Percentiles rank a stretch among this genome's conserved stretches.
Conservation (phyloP, 64 coral and sea anemone species). For the Montipora efflorescens region DNA sequence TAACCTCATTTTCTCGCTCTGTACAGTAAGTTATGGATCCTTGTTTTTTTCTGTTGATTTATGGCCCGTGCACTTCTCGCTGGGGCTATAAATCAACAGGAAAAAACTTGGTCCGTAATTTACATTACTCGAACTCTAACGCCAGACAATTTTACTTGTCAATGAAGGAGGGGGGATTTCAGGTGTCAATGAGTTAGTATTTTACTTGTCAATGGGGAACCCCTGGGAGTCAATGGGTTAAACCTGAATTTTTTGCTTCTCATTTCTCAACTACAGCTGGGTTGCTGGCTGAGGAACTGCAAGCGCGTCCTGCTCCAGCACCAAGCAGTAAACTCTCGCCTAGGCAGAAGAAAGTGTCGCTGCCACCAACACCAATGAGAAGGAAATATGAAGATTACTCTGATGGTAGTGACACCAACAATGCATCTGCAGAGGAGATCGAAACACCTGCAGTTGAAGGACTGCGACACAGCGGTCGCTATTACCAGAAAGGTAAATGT, state of each 20-base stretch:
- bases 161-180: no score
- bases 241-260: not conserved
- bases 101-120: no score
- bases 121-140: no score
- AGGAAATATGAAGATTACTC: not conserved
- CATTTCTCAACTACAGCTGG: not conserved
- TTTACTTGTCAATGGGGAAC: no score
- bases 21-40: no score
- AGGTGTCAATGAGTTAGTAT: no score
- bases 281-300: constrained; percentile 28
- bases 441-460: not conserved
- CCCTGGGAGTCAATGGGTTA: no score
- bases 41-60: no score
- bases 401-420: not conserved
- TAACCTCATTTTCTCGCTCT: no score
- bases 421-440: constrained; percentile 4
- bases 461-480: not conserved
- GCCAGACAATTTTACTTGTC: no score
- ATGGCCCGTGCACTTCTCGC: no score
- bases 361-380: not conserved
- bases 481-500: not conserved
- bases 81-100: no score
- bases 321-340: not conserved
- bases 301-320: not conserved
- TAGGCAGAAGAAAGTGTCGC: not conserved